These are phyloP conservation scores for Drosophila longiperda DNA, from an alignment of 2,888 invertebrate species.

Conservation along the genomic window DNA sequence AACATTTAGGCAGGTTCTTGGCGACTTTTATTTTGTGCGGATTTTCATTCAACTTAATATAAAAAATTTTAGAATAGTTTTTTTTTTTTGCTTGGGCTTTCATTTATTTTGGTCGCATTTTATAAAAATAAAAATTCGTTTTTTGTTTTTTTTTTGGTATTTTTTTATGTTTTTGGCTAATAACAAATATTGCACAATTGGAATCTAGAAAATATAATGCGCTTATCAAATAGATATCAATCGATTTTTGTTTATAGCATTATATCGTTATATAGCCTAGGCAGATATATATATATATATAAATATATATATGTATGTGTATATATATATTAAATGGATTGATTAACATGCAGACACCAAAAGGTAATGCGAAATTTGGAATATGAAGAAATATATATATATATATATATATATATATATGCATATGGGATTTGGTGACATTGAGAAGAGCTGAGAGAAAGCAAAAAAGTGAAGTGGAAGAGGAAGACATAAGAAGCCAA, in stretches of 20 bases:
- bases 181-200: conserved; percentile 77
- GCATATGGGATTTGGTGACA: conserved; percentile 21
- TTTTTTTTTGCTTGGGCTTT: conserved; percentile 2
- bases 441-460: conserved; percentile 17
- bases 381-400: conserved; percentile 33
- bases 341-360: conserved; percentile 76
- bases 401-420: conserved; percentile 10
- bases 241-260: conserved; percentile 31
- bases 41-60: conserved; percentile 34
- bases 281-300: conserved; percentile 36
- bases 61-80: conserved; percentile 40
- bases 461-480: conserved; percentile 13
- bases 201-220: conserved; percentile 74
- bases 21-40: conserved; percentile 36
- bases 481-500: conserved; percentile 36
- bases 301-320: conserved; percentile 16
- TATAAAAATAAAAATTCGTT: conserved; percentile 76
- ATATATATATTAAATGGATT: conserved; percentile 57
- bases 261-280: conserved; percentile 41
- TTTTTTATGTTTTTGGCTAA: conserved; percentile 45
- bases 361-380: conserved; percentile 64
- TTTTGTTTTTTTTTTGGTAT: conserved; percentile 9
- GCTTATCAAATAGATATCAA: conserved; percentile 66
- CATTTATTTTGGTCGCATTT: conserved; percentile 68
- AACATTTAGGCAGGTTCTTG: conserved; percentile 61